These are phyloP conservation scores for Panthera tigris DNA, from an alignment of 2,113 vertebrate species.

Conservation along the genomic window DNA sequence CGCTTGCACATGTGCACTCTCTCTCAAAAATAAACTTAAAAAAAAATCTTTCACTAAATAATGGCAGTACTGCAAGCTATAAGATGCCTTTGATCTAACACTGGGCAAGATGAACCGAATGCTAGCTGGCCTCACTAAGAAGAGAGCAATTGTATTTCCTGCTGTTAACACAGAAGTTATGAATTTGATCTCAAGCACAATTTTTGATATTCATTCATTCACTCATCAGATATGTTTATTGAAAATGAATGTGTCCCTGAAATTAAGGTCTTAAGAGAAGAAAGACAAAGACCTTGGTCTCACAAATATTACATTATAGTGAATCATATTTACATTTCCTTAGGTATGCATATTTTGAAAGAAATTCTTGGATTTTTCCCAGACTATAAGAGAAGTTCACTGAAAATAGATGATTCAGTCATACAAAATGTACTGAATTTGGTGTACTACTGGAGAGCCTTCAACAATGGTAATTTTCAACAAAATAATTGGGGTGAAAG, in stretches of 20 bases:
- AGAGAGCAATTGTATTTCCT: background rate
- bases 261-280: background rate
- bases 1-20: no score
- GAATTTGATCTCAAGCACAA: background rate
- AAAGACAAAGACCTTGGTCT: background rate
- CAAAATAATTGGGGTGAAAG: background rate
- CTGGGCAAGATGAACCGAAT: background rate
- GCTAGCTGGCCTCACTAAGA: background rate
- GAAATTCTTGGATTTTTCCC: background rate
- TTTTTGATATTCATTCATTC: background rate
- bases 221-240: background rate
- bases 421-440: constrained; percentile 35
- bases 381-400: background rate
- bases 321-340: background rate
- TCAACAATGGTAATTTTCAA: background rate
- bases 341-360: constrained; percentile 4
- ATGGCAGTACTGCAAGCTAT: background rate
- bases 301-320: background rate
- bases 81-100: background rate
- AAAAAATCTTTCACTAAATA: background rate
- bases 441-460: background rate
- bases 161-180: background rate
- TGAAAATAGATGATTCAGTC: constrained; percentile 35
- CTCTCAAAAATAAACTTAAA: no score
- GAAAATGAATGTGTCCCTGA: background rate